phyloP scores from a whole-genome alignment of 2,113 vertebrate species.

The Fulmarus glacialis region DNA sequence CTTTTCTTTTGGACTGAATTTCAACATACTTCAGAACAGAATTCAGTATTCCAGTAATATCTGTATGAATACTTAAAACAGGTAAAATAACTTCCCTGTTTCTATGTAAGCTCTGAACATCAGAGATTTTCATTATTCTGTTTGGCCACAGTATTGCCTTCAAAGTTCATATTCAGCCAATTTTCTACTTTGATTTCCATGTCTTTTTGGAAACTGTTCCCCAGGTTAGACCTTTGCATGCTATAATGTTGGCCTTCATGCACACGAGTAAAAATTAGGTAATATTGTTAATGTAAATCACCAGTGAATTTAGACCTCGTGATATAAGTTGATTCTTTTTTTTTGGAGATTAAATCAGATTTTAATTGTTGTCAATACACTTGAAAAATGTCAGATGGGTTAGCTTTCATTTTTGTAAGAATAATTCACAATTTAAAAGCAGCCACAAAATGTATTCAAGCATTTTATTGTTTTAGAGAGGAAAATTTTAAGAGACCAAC shows the following conservation, averaged over 20 bases:
- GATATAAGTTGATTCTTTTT: neutral
- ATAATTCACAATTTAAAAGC: neutral
- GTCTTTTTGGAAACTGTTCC: neutral
- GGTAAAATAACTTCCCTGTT: slow-evolving; percentile 11
- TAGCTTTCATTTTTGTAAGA: neutral
- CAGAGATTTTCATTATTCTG: slow-evolving; percentile 1
- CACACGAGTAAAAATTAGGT: neutral
- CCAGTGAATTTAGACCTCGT: neutral
- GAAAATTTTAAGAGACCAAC: neutral
- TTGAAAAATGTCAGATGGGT: neutral
- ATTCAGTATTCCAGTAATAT: neutral
- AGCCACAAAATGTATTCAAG: neutral
- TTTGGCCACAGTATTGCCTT: neutral
- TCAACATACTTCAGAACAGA: neutral
- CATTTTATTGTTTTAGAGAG: slow-evolving; percentile 9
- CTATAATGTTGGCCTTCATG: neutral
- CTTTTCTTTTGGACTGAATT: neutral
- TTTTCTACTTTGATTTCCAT: neutral
- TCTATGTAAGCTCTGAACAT: neutral
- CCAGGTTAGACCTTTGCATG: neutral
- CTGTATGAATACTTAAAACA: neutral
- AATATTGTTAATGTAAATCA: neutral
- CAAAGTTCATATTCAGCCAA: neutral
- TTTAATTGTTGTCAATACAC: neutral
- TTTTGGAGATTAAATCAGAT: neutral